These are phyloP conservation scores for Lasioglossum marginatum DNA, from an alignment of 2,888 invertebrate species.

Conservation along the genomic window DNA sequence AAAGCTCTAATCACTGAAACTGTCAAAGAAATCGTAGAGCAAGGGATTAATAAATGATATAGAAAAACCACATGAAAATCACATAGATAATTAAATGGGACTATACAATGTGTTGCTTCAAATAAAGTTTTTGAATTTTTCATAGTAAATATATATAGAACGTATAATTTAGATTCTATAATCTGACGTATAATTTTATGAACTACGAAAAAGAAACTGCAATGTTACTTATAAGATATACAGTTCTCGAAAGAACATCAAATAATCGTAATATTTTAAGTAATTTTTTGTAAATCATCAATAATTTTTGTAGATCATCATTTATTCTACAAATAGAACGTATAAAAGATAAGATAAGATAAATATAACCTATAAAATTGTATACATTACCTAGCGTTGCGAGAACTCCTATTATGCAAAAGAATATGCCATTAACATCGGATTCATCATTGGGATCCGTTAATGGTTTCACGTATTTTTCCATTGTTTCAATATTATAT, in stretches of 20 bases:
- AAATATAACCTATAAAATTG: slow-evolving; percentile 49
- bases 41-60: neutral
- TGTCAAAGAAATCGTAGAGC: no score
- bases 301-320: no score
- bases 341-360: slow-evolving; percentile 24
- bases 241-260: neutral
- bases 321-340: neutral
- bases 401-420: slow-evolving; percentile 79
- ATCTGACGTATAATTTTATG: neutral
- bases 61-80: neutral
- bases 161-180: neutral
- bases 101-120: neutral
- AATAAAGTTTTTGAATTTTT: neutral
- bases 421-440: slow-evolving; percentile 78
- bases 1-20: no score
- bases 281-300: slow-evolving; percentile 31
- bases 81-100: neutral
- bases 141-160: neutral
- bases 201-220: neutral
- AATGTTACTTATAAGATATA: slow-evolving; percentile 22
- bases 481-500: slow-evolving; percentile 68
- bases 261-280: neutral
- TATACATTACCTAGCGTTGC: slow-evolving; percentile 81
- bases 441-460: slow-evolving; percentile 70
- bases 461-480: slow-evolving; percentile 71